These are phyloP conservation scores for Griposia aprilina DNA, from an alignment of 2,888 invertebrate genomes.

Conservation along the genomic window DNA sequence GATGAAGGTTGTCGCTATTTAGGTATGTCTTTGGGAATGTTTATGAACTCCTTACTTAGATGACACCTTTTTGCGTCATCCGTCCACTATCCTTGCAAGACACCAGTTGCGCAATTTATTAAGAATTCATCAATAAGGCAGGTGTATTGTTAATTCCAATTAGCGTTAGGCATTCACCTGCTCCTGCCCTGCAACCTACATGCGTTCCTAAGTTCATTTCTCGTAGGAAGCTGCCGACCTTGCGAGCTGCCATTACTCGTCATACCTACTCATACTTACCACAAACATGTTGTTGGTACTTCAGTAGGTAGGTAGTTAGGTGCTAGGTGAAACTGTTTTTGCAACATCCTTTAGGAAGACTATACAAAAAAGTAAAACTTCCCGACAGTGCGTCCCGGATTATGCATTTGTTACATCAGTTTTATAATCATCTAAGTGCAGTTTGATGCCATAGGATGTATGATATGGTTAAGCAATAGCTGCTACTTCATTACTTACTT, in stretches of 20 bases:
- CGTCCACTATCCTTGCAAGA: constrained; percentile 1
- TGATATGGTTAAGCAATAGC: constrained; percentile 8
- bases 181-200: constrained; percentile 69
- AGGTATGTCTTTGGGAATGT: constrained; percentile 38
- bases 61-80: constrained; percentile 10
- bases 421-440: constrained; percentile 22
- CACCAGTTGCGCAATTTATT: constrained; percentile 23
- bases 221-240: constrained; percentile 86
- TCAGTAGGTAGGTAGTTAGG: not conserved
- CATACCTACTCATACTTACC: constrained; percentile 37
- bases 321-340: constrained; percentile 50
- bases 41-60: constrained; percentile 35
- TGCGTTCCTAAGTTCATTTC: constrained; percentile 62
- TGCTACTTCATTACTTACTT: not conserved
- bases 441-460: constrained; percentile 25
- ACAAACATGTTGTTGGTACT: constrained; percentile 29
- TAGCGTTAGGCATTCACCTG: constrained; percentile 75
- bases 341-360: constrained; percentile 52
- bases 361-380: constrained; percentile 43
- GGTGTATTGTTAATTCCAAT: constrained; percentile 52
- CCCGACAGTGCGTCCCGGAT: constrained; percentile 50
- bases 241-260: constrained; percentile 75
- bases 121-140: constrained; percentile 22
- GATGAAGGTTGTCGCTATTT: constrained; percentile 51
- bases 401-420: constrained; percentile 29